Evolutionary conservation across 2,113 vertebrate genomes (phyloP).

Genomic region (Ciconia maguari): DNA sequence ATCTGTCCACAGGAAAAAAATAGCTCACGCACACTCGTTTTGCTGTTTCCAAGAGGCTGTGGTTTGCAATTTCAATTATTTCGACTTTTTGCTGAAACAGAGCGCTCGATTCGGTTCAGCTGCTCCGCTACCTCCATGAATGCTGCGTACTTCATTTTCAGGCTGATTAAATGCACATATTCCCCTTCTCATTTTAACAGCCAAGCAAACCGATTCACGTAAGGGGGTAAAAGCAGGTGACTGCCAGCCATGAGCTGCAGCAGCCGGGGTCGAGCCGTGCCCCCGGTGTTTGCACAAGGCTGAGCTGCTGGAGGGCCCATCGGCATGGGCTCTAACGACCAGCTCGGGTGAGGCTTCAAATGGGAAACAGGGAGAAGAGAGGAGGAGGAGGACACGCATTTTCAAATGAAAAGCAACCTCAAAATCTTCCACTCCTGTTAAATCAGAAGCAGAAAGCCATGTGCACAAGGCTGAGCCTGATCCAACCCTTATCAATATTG

Average conservation of each 20-base stretch:
- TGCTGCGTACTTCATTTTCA: background rate
- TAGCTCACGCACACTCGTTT: rapidly evolving
- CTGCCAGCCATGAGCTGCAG: background rate
- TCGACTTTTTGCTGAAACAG: background rate
- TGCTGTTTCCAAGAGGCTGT: background rate
- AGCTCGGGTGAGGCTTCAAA: background rate
- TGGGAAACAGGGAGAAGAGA: rapidly evolving
- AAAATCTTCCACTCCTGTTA: background rate
- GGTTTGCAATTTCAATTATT: background rate
- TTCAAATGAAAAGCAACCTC: background rate
- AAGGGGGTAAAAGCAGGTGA: background rate
- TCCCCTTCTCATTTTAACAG: too few relatives aligned
- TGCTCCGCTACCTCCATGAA: background rate
- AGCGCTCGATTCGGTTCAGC: background rate
- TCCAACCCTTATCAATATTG: background rate
- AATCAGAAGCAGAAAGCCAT: background rate
- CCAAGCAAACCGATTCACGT: background rate
- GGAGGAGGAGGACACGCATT: background rate
- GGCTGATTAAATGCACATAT: background rate
- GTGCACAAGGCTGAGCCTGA: background rate
- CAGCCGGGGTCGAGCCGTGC: rapidly evolving
- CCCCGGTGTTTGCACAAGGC: background rate
- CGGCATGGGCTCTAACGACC: rapidly evolving
- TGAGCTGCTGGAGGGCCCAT: background rate
- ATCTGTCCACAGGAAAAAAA: background rate